Evolutionary conservation across 1,140 invertebrate species (phyloP), one percentile per base, ranked within the genome.

Genomic region (Marisa cornuarietis): DNA sequence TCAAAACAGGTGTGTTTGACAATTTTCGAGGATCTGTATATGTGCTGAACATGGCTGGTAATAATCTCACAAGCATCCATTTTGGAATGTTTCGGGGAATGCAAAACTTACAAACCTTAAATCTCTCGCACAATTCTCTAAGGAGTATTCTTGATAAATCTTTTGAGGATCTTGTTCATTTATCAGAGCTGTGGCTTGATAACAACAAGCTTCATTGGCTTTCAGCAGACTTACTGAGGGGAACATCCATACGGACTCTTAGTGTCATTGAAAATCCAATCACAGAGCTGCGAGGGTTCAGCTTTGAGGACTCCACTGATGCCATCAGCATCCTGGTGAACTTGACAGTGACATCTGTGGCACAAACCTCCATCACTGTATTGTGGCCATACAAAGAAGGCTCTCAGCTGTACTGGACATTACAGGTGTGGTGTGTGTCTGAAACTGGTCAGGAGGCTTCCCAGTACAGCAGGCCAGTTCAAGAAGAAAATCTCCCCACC

Each of bases 71-170:
- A 9, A 66, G 63, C 65, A 24, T 85, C 11, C 78, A 88, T 75
- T 78, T 79, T 22, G 88, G 88, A 58, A 87, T 88, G 83, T 85
- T 91, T 61, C 87, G 90, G 42, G 90, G 88, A 63, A 89, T 91
- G 86, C 77, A 65, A 13, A 87, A 86, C 71, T 78, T 91, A 58
- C 86, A 84, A 77, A 72, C 79, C n/a, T 77, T 91, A 51, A 83
- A 84, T 54, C 78, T 91, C 20, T 82, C 83, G 18, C 79, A 85
- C 51, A 91, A 90, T 76, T 51, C 82, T 13, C 84, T 90, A 9
- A 63, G 62, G 8, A 71, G 83, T 42, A 79, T 90, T 22, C 84
- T 82, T 20, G 74, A 80, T 11, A 73, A 73, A 63, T 79, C 89
- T 11, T 88, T 90, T 74, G 42, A 52, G 42, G 79, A 82, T 24